Percentiles rank a stretch among this genome's conserved stretches.
Conservation (phyloP, 2,797 vertebrate genomes). For the Chromis chromis region DNA sequence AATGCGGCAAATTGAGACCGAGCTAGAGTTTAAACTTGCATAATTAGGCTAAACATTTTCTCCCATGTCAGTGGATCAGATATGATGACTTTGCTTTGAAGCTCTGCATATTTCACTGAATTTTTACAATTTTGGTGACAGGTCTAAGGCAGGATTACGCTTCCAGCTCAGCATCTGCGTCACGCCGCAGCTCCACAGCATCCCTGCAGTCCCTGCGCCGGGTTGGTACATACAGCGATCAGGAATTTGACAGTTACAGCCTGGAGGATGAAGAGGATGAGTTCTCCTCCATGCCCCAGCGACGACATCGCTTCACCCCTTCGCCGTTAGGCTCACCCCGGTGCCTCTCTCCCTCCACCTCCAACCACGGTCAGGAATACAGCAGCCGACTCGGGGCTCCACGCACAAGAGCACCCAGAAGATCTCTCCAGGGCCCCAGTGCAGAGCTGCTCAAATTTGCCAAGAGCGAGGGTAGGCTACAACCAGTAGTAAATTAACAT, state of each 20-base stretch:
- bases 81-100: neutral
- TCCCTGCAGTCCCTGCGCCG: conserved; percentile 92
- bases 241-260: conserved; percentile 93
- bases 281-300: conserved; percentile 83
- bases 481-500: neutral
- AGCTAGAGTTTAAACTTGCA: neutral
- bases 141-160: conserved; percentile 94
- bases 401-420: conserved; percentile 85
- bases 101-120: too few relatives aligned
- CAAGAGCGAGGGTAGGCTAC: conserved; percentile 88
- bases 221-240: conserved; percentile 91
- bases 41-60: neutral
- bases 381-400: conserved; percentile 73
- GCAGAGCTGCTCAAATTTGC: conserved; percentile 90
- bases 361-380: conserved; percentile 82
- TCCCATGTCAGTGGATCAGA: neutral
- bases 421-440: conserved; percentile 86
- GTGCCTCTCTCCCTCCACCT: conserved; percentile 89
- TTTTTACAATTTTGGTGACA: conserved; percentile 56
- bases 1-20: neutral
- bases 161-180: conserved; percentile 90
- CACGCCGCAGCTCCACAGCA: conserved; percentile 91
- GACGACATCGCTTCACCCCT: conserved; percentile 87
- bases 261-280: conserved; percentile 92
- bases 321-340: conserved; percentile 92